These are phyloP conservation scores for Calliphora vicina DNA, from an alignment of 1,140 invertebrate genomes.

Conservation along the genomic window DNA sequence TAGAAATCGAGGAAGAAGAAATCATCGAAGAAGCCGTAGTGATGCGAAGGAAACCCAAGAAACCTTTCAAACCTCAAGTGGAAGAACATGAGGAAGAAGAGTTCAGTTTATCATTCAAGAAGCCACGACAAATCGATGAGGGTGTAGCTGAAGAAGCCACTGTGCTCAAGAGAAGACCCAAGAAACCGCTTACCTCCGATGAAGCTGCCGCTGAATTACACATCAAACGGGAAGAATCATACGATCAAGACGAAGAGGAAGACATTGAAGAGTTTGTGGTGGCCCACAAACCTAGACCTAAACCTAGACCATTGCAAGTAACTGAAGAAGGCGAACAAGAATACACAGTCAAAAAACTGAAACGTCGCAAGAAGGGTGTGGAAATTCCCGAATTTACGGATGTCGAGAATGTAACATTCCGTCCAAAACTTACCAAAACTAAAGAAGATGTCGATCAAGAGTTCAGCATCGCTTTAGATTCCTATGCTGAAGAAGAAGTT, in stretches of 20 bases:
- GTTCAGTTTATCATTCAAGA: conserved; percentile 61
- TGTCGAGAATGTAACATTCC: conserved; percentile 78
- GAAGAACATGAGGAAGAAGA: conserved; percentile 58
- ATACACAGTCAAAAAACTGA: conserved; percentile 76
- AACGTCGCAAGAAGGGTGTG: conserved; percentile 67
- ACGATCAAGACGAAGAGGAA: conserved; percentile 59
- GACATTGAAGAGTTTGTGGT: conserved; percentile 63
- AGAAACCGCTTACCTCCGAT: conserved; percentile 50
- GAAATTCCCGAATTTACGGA: conserved; percentile 75
- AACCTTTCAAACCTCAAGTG: conserved; percentile 49
- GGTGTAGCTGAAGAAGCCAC: conserved; percentile 62
- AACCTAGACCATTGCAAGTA: conserved; percentile 63
- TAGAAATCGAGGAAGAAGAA: conserved; percentile 61
- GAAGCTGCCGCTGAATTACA: conserved; percentile 56
- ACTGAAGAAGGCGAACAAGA: conserved; percentile 77
- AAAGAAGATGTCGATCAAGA: conserved; percentile 87
- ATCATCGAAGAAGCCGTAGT: conserved; percentile 57
- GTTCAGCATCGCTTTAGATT: conserved; percentile 83
- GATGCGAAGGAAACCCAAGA: conserved; percentile 57
- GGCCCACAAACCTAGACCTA: conserved; percentile 44
- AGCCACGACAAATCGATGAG: conserved; percentile 57
- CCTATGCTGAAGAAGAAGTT: conserved; percentile 86
- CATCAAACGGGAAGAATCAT: conserved; percentile 62
- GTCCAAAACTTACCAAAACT: conserved; percentile 70
- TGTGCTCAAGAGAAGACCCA: conserved; percentile 59